Base-by-base conservation (phyloP, 2,888 invertebrate genomes). In the Melieria omissa region DNA sequence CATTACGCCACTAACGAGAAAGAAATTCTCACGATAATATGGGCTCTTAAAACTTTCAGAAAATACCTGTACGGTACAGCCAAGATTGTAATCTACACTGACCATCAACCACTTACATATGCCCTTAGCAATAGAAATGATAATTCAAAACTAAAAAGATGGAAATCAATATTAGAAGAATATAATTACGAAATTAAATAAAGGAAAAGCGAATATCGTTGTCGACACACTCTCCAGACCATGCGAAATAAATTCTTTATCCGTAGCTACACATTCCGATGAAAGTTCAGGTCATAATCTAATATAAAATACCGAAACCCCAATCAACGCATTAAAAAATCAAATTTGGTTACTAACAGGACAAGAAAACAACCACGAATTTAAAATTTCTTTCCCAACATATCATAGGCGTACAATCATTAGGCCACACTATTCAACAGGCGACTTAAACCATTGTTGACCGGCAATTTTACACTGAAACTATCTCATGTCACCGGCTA, bases 321-420 rank as follows among this genome's bases (percentile, higher is more conserved):
- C 63, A 9, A 69, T 63, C 46, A 69, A 63, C 29, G 44, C 55
- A 6, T 54, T 70, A 10, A 70, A 65, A 65, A 65, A 65, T n/a
- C 67, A 74, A 47, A 70, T 74, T 52, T 70, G 44, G 29, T 9
- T 72, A 14, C 41, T 61, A 4, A 57, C n/a, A 16, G 65, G 64
- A 12, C 10, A 65, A n/a, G 45, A 16, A 54, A 55, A 49, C 55
- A 6, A 52, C 49, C 47, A 64, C 4, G 14, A 16, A n/a, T 42
- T 44, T 5, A 12, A 41, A 65, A 65, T 42, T 44, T 42, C 2
- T 61, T 44, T 42, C 29, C 29, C 29, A 29, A 29, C 29, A 29
- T 29, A 29, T 29, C 29, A 29, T 29, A 29, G 2, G 29, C 29
- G 3, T 29, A 29, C 29, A 29, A 29, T 29, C 29, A 29, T 2